Evolutionary conservation across 2,888 invertebrate genomes (phyloP).

Genomic region (Phyllotreta cruciferae): DNA sequence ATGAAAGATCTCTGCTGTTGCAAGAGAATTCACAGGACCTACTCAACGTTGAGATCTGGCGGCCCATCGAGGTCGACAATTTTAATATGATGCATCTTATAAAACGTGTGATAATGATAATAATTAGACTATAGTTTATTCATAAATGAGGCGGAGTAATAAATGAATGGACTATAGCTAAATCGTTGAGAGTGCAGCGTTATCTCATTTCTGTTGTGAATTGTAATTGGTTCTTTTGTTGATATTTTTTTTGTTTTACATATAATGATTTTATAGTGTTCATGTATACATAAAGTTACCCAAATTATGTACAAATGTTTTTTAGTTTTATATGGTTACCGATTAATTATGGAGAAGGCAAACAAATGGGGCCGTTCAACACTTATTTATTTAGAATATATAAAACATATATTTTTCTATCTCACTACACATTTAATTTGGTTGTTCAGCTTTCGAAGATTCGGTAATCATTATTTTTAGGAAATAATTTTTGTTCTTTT

Average conservation of each 20-base stretch:
- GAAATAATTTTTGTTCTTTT: no score
- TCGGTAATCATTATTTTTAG: no score
- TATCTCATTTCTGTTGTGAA: no score
- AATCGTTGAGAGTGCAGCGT: no score
- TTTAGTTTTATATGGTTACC: background rate
- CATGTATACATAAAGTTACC: no score
- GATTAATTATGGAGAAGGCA: conserved; percentile 1
- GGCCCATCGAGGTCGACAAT: conserved; percentile 34
- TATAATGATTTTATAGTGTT: no score
- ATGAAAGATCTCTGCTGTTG: conserved; percentile 71
- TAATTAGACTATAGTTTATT: no score
- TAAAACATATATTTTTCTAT: conserved; percentile 5
- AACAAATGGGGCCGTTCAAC: conserved; percentile 9
- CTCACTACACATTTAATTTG: conserved; percentile 4
- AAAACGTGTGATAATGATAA: no score
- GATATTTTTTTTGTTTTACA: no score
- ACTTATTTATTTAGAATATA: conserved; percentile 17
- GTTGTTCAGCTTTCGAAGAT: background rate
- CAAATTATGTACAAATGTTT: background rate
- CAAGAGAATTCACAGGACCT: conserved; percentile 51
- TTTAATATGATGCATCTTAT: conserved; percentile 21
- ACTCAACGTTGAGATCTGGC: conserved; percentile 49
- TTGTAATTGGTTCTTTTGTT: no score
- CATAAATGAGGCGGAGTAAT: no score
- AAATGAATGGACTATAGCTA: no score